phyloP scores from a whole-genome alignment of 2,113 vertebrate genomes.

The Calypte anna region DNA sequence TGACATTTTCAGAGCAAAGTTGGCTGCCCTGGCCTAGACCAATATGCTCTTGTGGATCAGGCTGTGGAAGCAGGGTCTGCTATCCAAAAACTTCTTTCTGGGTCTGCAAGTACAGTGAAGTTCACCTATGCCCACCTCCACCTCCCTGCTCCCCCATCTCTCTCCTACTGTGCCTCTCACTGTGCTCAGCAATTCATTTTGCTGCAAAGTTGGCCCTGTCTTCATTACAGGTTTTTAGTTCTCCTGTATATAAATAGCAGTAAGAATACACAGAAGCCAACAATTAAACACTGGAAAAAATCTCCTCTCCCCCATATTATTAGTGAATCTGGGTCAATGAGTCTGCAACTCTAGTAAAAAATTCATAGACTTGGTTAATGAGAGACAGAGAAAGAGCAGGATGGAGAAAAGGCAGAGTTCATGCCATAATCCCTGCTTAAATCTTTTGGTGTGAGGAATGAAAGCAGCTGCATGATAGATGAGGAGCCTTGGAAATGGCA shows the following conservation, averaged over 20 bases:
- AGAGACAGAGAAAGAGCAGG: not conserved
- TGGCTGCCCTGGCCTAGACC: not conserved
- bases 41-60: not conserved
- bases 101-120: not conserved
- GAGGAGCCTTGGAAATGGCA: conserved; percentile 26
- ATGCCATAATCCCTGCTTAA: conserved; percentile 16
- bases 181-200: not conserved
- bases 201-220: conserved; percentile 15
- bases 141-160: not conserved
- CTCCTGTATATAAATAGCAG: conserved; percentile 51
- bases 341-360: conserved; percentile 51
- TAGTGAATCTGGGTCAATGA: conserved; percentile 44
- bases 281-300: not conserved
- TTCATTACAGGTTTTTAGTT: conserved; percentile 30
- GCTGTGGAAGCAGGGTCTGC: not conserved
- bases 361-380: conserved; percentile 49
- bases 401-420: not conserved
- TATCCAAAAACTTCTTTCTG: not conserved
- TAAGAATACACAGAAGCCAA: conserved; percentile 25
- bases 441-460: not conserved
- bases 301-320: conserved; percentile 32
- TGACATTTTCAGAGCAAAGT: not conserved
- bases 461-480: conserved; percentile 40
- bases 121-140: not conserved
- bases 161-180: not conserved